Evolutionary conservation across 2,888 invertebrate species (phyloP).

Genomic region (Ophonus ardosiacus): DNA sequence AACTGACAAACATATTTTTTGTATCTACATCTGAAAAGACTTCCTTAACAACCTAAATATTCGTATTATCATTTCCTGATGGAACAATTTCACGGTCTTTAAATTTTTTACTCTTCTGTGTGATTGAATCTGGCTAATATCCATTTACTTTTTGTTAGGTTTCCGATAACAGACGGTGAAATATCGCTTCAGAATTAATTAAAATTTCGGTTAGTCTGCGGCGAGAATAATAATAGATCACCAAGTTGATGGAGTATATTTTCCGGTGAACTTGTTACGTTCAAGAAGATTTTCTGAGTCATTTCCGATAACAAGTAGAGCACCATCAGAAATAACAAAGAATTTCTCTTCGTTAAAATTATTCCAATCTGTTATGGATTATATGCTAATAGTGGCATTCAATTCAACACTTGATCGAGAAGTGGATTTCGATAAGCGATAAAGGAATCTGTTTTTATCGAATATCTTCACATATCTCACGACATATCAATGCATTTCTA

Average conservation of each 20-base stretch:
- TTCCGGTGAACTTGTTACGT: conserved; percentile 23
- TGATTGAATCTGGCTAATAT: neutral
- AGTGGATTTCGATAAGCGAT: neutral
- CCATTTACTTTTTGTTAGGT: neutral
- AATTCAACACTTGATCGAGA: neutral
- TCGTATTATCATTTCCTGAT: neutral
- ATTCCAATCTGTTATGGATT: conserved; percentile 33
- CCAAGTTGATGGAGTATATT: neutral
- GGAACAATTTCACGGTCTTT: neutral
- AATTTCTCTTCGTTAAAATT: conserved; percentile 28
- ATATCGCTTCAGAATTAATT: conserved; percentile 11
- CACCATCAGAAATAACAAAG: conserved; percentile 42
- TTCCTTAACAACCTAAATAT: neutral
- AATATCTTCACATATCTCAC: neutral
- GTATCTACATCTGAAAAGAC: too few relatives aligned
- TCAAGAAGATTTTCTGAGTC: conserved; percentile 41
- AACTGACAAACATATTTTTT: too few relatives aligned
- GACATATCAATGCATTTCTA: neutral
- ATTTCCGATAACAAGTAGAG: conserved; percentile 36
- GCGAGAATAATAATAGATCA: neutral
- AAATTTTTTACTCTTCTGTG: neutral
- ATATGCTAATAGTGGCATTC: conserved; percentile 19
- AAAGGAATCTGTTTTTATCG: neutral
- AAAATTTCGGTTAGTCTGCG: neutral
- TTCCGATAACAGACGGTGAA: conserved; percentile 28